Conservation (phyloP, 2,797 vertebrate genomes). For the Sebastiscus albofasciatus region DNA sequence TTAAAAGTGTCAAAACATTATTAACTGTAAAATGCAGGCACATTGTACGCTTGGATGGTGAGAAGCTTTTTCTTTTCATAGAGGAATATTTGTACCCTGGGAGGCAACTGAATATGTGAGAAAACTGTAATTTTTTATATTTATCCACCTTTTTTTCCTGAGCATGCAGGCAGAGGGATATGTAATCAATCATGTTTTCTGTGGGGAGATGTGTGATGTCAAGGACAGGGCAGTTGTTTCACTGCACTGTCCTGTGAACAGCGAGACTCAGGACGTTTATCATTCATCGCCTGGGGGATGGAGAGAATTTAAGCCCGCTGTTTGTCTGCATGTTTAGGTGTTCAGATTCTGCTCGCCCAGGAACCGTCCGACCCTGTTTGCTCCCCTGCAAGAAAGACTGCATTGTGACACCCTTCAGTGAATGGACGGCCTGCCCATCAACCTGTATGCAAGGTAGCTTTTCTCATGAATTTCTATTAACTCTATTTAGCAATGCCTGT, state of each 20-base stretch:
- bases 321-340: slow-evolving; percentile 83
- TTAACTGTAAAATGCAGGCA: background rate
- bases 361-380: slow-evolving; percentile 83
- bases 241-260: slow-evolving; percentile 40
- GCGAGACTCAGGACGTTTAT: slow-evolving; percentile 38
- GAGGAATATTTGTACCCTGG: slow-evolving; percentile 5
- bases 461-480: background rate
- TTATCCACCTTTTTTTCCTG: slow-evolving; percentile 32
- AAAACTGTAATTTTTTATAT: slow-evolving; percentile 46
- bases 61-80: background rate
- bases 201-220: slow-evolving; percentile 58
- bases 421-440: slow-evolving; percentile 92
- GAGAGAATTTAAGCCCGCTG: slow-evolving; percentile 41
- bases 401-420: slow-evolving; percentile 92
- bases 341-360: slow-evolving; percentile 88
- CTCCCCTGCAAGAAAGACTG: slow-evolving; percentile 93
- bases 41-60: background rate
- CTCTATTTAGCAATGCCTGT: background rate
- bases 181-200: slow-evolving; percentile 64
- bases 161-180: background rate
- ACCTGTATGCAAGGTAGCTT: slow-evolving; percentile 87
- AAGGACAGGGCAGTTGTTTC: slow-evolving; percentile 65
- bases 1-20: slow-evolving; percentile 10
- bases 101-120: slow-evolving; percentile 28
- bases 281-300: slow-evolving; percentile 37